A percentile compares a stretch with the other conserved stretches of the same genome.
These are phyloP conservation scores for Progne subis DNA, from an alignment of 2,113 vertebrate species.

Conservation along the genomic window DNA sequence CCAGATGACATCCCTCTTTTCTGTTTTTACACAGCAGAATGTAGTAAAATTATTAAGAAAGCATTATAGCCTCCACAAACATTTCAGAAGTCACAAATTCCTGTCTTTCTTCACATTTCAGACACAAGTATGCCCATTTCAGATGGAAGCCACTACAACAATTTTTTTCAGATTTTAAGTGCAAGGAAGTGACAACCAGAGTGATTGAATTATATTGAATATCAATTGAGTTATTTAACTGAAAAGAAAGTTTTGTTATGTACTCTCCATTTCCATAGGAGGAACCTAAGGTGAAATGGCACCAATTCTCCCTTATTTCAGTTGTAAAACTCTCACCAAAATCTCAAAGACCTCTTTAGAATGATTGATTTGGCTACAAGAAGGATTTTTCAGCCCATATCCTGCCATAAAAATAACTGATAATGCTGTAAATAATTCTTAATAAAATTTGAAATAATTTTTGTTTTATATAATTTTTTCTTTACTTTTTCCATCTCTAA, in stretches of 20 bases:
- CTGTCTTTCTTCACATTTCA: neutral
- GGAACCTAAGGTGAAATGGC: neutral
- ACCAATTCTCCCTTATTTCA: neutral
- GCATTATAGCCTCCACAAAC: neutral
- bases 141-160: neutral
- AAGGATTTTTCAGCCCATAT: neutral
- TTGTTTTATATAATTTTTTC: neutral
- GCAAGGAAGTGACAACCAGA: neutral
- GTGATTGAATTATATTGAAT: neutral
- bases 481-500: neutral
- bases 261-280: neutral
- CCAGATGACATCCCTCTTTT: neutral
- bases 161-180: neutral
- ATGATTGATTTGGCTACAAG: neutral
- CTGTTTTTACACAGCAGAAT: neutral
- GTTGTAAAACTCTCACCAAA: neutral
- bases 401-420: neutral
- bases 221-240: neutral
- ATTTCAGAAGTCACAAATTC: neutral
- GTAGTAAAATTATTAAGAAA: neutral
- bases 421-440: neutral
- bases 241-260: neutral
- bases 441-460: neutral
- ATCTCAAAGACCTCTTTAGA: neutral
- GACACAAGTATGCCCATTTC: neutral